Base-by-base conservation (phyloP, 2,113 vertebrate species). In the Chunga burmeisteri region DNA sequence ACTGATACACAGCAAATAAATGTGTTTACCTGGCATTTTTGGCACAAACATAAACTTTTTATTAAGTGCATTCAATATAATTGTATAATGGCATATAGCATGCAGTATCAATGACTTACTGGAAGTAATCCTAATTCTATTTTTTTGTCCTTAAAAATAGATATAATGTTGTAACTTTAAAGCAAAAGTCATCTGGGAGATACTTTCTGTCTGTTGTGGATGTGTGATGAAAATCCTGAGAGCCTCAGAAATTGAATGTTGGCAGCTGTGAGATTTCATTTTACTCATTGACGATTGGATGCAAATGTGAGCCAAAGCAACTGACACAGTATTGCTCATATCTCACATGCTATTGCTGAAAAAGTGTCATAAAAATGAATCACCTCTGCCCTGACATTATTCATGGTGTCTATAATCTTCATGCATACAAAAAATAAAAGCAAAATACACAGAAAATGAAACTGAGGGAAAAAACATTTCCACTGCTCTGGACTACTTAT, bases 311-410 rank as follows among this genome's bases (percentile, higher is more conserved):
- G 66, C 62, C 73, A 77, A 87, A 77, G 65, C 55, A 67, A 73
- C 65, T 92, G 71, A 77, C 36, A 77, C 18, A 17, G 49, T 44
- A 18, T 49, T 94, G 66, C 70, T 85, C 59, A 44, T 83, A 65
- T 92, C 63, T 93, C 62, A 93, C 65, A 83, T 40, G 53, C 12
- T 13, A 89, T 32, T 72, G 53, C 22, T 40, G 73, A 83, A 70
- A 42, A 89, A 56, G 38, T 56, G 50, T 88, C 81, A 96, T 80
- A 79, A 89, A 96, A 97, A 93, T 90, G 66, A 86, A 74, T 86
- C 79, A 61, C 81, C 75, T 81, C 50, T 95, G 49, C 63, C 80
- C 81, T 78, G 71, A 90, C 32, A 82, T 91, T 67, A 84, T 91
- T 96, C 66, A 32, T 65, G 25, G 47, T 68, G 85, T 50, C 40